Percentiles rank a stretch among this genome's conserved stretches.
phyloP scores from a whole-genome alignment of 2,113 vertebrate genomes.

The Dipodomys spectabilis region DNA sequence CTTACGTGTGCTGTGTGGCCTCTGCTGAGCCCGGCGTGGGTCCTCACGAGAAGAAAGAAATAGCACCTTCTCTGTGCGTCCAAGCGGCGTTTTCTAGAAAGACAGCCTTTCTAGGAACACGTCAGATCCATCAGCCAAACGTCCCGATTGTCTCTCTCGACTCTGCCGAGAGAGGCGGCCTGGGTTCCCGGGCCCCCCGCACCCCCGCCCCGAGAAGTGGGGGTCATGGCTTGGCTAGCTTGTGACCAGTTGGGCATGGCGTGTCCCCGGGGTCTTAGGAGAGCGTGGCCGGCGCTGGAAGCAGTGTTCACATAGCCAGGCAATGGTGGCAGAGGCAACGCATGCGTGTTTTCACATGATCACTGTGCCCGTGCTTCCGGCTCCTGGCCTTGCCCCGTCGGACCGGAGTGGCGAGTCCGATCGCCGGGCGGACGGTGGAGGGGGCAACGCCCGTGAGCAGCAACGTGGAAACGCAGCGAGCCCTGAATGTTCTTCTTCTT shows the following conservation, averaged over 20 bases:
- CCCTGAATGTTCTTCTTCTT: conserved; percentile 76
- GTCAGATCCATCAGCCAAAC: conserved; percentile 75
- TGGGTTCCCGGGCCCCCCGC: not conserved
- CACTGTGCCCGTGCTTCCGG: conserved; percentile 85
- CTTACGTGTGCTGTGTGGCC: conserved; percentile 84
- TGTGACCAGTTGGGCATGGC: conserved; percentile 80
- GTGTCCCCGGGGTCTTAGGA: conserved; percentile 79
- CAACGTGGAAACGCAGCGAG: conserved; percentile 52
- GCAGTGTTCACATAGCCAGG: conserved; percentile 88
- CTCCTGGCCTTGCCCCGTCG: conserved; percentile 90
- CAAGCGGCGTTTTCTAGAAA: conserved; percentile 68
- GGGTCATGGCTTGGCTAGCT: conserved; percentile 64
- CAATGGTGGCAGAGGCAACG: conserved; percentile 96
- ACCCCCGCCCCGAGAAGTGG: no score
- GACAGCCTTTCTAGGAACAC: conserved; percentile 42
- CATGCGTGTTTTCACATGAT: conserved; percentile 92
- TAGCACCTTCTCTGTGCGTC: conserved; percentile 61
- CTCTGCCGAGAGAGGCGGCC: conserved; percentile 67
- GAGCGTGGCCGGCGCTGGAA: conserved; percentile 90
- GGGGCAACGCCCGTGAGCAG: conserved; percentile 89
- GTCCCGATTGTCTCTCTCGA: conserved; percentile 66
- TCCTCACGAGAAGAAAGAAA: not conserved
- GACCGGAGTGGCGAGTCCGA: not conserved
- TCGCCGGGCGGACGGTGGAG: not conserved
- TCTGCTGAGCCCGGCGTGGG: not conserved